Base-by-base conservation (phyloP, 35 echinoderm and acorn worm genomes). In the Strongylocentrotus purpuratus region DNA sequence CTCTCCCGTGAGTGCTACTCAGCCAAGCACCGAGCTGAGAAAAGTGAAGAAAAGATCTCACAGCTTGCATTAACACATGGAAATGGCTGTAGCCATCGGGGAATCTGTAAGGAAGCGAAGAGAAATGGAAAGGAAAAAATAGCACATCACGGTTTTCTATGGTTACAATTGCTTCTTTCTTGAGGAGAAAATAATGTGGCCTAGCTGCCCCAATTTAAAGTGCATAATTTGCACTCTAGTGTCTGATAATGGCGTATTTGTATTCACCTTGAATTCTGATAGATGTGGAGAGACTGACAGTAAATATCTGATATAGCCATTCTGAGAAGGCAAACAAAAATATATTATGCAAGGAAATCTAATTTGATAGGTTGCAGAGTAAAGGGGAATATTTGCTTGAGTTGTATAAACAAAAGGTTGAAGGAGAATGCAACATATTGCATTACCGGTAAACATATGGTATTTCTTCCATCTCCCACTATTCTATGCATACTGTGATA, bases 11-110 rank as follows among this genome's bases (percentile, higher is more conserved):
- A 32, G 95, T 97, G 45, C 87, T 96, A 86, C 97, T 97, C 12
- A 98, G 95, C 98, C 98, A 99, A 20, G 98, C 96, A 94, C 98
- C 98, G 18, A 99, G 95, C 59, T 99, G 98, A 32, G 98, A 99
- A 94, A 99, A 99, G 87, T 97, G 97, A 31, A 99, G 97, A 92
- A 97, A 99, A 4, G 98, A 99, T 35, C 98, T 65, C 15, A 99
- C 97, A 10, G 98, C 98, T 89, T 99, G 98, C 46, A 98, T 87
- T 88, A 99, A 96, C 50, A 99, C 86, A 31, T 97, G 94, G 46
- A 95, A 96, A 65, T 96, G 94, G 61, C 85, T 94, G 18, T 96
- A 95, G 28, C 96, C 96, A 96, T 96, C 96, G 33, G 94, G 59
- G 94, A 96, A 97, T 94, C 95, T 98, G 96, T 18, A 46, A 88